Evolutionary conservation across 2,113 vertebrate genomes (phyloP), one percentile per base, ranked within the genome.

Genomic region (Boleophthalmus pectinirostris): DNA sequence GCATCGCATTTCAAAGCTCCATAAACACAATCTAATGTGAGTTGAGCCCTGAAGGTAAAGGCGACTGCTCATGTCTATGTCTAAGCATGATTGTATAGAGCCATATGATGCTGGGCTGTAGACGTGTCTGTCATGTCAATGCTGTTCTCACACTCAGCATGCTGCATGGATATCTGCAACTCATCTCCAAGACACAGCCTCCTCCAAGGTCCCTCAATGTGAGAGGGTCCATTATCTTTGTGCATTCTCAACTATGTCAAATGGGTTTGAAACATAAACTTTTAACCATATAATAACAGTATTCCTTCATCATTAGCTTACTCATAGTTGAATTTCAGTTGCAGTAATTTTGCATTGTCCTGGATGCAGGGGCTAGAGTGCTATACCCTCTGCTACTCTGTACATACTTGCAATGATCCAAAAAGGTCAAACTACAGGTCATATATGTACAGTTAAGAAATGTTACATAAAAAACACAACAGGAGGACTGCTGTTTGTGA

Each of bases 141-240:
- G 49, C 1, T 6, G 45, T 76, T 82, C 83, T 67, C 70, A 81
- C 84, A 81, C 77, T 83, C 73, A 53, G 85, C 69, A 74, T 81
- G 77, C 84, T 74, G 81, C 71, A 80, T 85, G 72, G 69, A 77
- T 82, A 90, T 89, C 87, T 81, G 87, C 75, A 15, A 67, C 82
- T 89, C 88, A 89, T 90, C 88, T 85, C 78, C 66, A 78, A 88
- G 87, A 87, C 86, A 83, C 85, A 85, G 74, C 75, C 81, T 78
- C 74, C 79, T 78, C 72, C 85, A 91, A 92, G 90, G 90, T 91
- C 87, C 68, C 70, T 88, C 85, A 90, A 90, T 87, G 90, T 87
- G 85, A 91, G 78, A 80, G 83, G 66, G 72, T 79, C 72, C 77
- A 87, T 90, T 88, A 87, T 65, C 65, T 47, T n/a, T 47, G n/a